Evolutionary conservation across 2,113 vertebrate genomes (phyloP).

Genomic region (Oncorhynchus keta): DNA sequence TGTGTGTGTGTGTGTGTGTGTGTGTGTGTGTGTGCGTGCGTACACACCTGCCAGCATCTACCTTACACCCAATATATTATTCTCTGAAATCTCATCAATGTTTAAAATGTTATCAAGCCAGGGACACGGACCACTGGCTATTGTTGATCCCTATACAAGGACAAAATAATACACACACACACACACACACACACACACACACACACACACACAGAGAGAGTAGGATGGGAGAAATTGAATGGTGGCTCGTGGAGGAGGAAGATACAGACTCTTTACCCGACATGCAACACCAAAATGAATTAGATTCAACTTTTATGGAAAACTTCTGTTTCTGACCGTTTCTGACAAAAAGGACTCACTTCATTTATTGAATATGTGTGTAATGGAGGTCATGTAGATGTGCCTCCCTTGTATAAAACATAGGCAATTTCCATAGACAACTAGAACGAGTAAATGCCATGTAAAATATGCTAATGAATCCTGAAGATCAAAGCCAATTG

Average conservation of each 20-base stretch:
- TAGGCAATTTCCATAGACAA: background rate
- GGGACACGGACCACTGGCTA: conserved; percentile 55
- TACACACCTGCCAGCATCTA: conserved; percentile 62
- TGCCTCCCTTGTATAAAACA: too few relatives aligned
- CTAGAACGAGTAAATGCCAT: background rate
- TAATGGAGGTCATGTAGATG: too few relatives aligned
- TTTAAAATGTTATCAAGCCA: conserved; percentile 69
- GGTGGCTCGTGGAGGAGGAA: too few relatives aligned
- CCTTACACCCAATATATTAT: conserved; percentile 60
- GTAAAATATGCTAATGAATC: background rate
- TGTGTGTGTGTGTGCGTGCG: conserved; percentile 1
- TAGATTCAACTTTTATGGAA: too few relatives aligned
- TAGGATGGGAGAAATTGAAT: background rate
- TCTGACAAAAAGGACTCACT: background rate
- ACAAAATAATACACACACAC: conserved; percentile 34
- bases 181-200: conserved; percentile 23
- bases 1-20: conserved; percentile 4
- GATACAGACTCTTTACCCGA: too few relatives aligned
- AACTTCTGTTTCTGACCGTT: too few relatives aligned
- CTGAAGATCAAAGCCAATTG: background rate
- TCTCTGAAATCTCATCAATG: conserved; percentile 70
- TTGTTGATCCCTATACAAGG: conserved; percentile 56
- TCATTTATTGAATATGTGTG: background rate
- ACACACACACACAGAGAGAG: conserved; percentile 14
- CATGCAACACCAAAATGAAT: too few relatives aligned